phyloP scores from a whole-genome alignment of 1,140 invertebrate genomes.

The Cyclina sinensis region DNA sequence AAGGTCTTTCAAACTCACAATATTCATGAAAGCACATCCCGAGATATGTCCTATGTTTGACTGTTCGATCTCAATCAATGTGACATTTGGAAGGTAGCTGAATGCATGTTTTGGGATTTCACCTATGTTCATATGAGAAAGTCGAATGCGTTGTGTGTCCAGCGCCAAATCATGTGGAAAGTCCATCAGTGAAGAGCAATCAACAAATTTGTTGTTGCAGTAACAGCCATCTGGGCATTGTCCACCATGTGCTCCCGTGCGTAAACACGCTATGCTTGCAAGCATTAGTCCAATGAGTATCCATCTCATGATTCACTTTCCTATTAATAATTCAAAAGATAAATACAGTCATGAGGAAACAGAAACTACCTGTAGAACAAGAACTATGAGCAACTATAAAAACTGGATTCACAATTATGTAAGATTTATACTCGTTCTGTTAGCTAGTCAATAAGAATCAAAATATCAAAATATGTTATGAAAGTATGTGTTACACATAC shows the following conservation, averaged over 20 bases:
- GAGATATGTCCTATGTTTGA: constrained; percentile 9
- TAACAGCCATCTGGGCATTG: constrained; percentile 15
- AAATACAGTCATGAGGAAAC: background rate
- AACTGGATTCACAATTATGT: background rate
- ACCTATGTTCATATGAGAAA: constrained; percentile 13
- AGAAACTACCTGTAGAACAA: background rate
- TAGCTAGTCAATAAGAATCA: too few species aligned
- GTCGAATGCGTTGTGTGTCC: constrained; percentile 1
- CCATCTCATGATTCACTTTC: background rate
- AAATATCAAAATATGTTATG: too few species aligned
- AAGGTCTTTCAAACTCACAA: background rate
- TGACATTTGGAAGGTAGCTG: constrained; percentile 28
- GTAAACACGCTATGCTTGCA: background rate
- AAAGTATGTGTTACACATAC: too few species aligned
- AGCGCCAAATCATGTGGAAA: background rate
- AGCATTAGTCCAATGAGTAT: background rate
- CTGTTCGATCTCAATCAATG: constrained; percentile 8
- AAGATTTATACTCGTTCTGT: background rate
- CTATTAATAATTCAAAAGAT: background rate
- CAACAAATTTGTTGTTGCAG: constrained; percentile 31
- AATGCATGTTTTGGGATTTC: constrained; percentile 28
- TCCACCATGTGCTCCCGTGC: background rate
- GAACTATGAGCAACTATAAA: background rate
- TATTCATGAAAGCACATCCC: constrained; percentile 18
- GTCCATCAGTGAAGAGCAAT: constrained; percentile 26